Evolutionary conservation across 2,797 vertebrate species (phyloP).

Genomic region (Saxicola maurus): DNA sequence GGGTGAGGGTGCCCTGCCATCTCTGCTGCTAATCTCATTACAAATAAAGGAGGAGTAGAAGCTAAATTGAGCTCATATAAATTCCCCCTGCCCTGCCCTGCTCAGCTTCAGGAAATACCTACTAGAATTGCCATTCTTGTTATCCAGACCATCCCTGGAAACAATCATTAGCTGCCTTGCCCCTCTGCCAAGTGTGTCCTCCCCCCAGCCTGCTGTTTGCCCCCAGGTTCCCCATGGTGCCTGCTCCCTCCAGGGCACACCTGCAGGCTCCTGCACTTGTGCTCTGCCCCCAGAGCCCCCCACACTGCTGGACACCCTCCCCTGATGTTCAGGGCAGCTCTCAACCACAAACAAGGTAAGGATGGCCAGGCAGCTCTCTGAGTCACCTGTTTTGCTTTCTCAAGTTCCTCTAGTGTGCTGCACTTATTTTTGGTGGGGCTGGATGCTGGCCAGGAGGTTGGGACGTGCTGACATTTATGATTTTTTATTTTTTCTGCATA

Average conservation of each 20-base stretch:
- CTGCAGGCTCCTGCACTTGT: not conserved
- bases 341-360: not conserved
- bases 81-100: conserved; percentile 10
- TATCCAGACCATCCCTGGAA: not conserved
- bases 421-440: not conserved
- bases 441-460: not conserved
- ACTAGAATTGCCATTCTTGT: not conserved
- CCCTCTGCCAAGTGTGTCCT: not conserved
- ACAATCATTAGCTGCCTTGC: not conserved
- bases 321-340: not conserved
- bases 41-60: conserved; percentile 41
- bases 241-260: not conserved
- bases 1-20: not conserved
- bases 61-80: conserved; percentile 9
- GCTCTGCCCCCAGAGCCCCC: fast-evolving
- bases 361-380: not conserved
- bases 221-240: fast-evolving
- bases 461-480: not conserved
- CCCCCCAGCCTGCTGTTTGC: not conserved
- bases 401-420: not conserved
- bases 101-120: conserved; percentile 13
- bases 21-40: conserved; percentile 14
- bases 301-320: fast-evolving
- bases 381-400: not conserved
- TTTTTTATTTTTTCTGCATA: not conserved